phyloP scores from a whole-genome alignment of 2,888 invertebrate genomes.

The Cosmia pyralina region DNA sequence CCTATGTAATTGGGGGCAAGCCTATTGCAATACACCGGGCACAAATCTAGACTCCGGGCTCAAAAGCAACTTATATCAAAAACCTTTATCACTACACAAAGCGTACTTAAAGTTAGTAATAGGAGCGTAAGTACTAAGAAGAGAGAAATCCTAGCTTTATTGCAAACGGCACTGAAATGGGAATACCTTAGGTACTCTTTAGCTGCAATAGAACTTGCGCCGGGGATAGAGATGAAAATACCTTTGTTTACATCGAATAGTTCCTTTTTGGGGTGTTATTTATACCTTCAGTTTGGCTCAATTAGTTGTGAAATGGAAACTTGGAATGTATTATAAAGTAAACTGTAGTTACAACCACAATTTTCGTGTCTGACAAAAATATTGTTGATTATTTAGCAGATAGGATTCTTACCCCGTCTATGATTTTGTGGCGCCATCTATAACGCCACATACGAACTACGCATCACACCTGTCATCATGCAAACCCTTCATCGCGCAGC shows the following conservation, averaged over 20 bases:
- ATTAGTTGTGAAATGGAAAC: too few relatives aligned
- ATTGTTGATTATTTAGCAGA: too few relatives aligned
- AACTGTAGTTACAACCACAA: too few relatives aligned
- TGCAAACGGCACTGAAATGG: constrained; percentile 26
- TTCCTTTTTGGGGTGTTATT: not conserved
- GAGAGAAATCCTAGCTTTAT: constrained; percentile 34
- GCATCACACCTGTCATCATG: too few relatives aligned
- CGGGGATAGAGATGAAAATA: constrained; percentile 10
- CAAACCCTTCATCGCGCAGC: too few relatives aligned
- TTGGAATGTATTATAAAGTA: too few relatives aligned
- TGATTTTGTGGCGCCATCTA: too few relatives aligned
- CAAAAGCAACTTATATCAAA: not conserved
- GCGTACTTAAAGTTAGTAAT: constrained; percentile 18
- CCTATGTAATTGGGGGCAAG: too few relatives aligned
- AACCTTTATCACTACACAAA: not conserved
- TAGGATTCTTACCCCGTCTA: too few relatives aligned
- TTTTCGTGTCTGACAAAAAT: too few relatives aligned
- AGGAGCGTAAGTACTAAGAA: constrained; percentile 9
- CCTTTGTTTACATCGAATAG: not conserved
- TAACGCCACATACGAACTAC: too few relatives aligned
- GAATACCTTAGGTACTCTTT: constrained; percentile 10
- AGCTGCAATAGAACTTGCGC: not conserved
- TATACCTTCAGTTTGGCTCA: not conserved
- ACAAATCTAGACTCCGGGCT: too few relatives aligned
- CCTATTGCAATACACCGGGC: not conserved